Base-by-base conservation (phyloP, 2,113 vertebrate species). In the Cryptomyrus ogoouensis region DNA sequence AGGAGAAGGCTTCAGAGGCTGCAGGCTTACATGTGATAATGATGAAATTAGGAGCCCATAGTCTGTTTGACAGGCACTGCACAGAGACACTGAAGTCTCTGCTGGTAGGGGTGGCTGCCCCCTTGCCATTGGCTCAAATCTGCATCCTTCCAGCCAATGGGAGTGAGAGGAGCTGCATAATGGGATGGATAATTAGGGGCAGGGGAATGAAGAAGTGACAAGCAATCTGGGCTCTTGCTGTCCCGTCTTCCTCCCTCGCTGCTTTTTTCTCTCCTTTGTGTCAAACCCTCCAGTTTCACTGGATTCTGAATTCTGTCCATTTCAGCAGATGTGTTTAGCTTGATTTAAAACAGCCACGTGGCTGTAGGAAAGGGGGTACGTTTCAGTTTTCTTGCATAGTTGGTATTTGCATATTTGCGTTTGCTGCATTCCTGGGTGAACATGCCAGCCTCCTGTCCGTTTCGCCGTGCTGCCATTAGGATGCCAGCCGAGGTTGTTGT, bases 141-240 rank as follows among this genome's bases (percentile, higher is more conserved):
- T 44, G 83, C 42, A 24, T 46, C 6, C 39, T 84, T 47, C 83
- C 17, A 84, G 83, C 83, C 83, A 84, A 44, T 84, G 21, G 46
- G 27, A 35, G 35, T 5, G 6, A 77, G 46, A 70, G 58, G 39
- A 74, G 83, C 83, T 70, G 35, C 31, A 47, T 39, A 49, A 49
- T 24, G n/a, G 52, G 58, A 27, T 74, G 50, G 39, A 90, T 90
- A 62, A 90, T 90, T 46, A 70, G 85, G 35, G 35, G 70, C 35
- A 89, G 8, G 66, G 8, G 47, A 50, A 83, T 39, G 50, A 83
- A 17, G 89, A 24, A 84, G 44, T 46, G 83, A 46, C 24, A 47
- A 83, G 88, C 47, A 52, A 49, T 88, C n/a, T 13, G 88, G 88
- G 88, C 89, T 74, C 89, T 46, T 19, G 6, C 39, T 24, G 10